Conservation (phyloP, 2,113 vertebrate species). For the Stegostoma tigrinum region DNA sequence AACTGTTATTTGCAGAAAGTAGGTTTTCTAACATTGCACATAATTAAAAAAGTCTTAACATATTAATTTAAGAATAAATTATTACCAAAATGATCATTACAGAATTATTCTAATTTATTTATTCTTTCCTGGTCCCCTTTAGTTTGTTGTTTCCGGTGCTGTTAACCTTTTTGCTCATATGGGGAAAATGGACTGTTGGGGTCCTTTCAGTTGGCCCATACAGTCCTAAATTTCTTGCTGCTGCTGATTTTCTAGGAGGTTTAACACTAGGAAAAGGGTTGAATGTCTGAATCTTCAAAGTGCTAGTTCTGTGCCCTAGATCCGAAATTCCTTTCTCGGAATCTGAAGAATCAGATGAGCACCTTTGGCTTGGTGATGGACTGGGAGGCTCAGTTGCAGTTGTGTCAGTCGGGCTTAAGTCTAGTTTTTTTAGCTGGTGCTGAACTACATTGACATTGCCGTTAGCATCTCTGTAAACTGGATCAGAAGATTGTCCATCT, state of each 20-base stretch:
- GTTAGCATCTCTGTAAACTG: constrained; percentile 41
- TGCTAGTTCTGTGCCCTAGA: constrained; percentile 49
- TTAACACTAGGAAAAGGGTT: constrained; percentile 89
- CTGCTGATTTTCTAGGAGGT: constrained; percentile 77
- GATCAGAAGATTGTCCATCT: constrained; percentile 50
- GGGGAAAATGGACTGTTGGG: constrained; percentile 81
- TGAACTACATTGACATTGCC: constrained; percentile 54
- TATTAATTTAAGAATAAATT: constrained; percentile 34
- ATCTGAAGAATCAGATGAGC: constrained; percentile 49
- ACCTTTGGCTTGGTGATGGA: constrained; percentile 41
- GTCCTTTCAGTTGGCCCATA: constrained; percentile 88
- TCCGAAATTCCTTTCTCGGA: constrained; percentile 51
- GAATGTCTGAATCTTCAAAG: constrained; percentile 60
- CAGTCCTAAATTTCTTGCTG: constrained; percentile 85
- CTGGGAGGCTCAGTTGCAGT: constrained; percentile 38
- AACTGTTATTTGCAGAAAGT: not conserved
- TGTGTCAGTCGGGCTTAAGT: constrained; percentile 50
- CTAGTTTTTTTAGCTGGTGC: constrained; percentile 65
- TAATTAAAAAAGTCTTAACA: not conserved
- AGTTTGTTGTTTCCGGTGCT: constrained; percentile 49
- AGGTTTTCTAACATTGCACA: constrained; percentile 18
- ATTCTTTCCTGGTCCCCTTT: constrained; percentile 63
- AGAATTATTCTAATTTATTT: constrained; percentile 40
- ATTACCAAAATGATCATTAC: not conserved
- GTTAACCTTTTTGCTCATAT: constrained; percentile 77